Evolutionary conservation across 2,797 vertebrate genomes (phyloP).

Genomic region (Macroramphosus scolopax): DNA sequence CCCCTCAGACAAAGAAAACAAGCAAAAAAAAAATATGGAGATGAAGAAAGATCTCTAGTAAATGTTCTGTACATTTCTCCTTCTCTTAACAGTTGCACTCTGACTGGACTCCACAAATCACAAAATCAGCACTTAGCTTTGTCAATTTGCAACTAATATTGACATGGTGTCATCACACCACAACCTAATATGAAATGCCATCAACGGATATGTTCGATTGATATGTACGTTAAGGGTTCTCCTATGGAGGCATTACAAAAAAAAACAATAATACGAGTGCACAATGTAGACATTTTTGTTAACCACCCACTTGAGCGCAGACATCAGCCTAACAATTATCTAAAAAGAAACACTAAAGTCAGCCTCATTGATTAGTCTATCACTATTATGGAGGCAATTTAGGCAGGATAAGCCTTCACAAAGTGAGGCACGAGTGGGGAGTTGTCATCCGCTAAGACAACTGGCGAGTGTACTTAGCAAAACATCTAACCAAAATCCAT

Average conservation of each 20-base stretch:
- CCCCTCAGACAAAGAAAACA: slow-evolving; percentile 53
- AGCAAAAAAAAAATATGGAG: slow-evolving; percentile 37
- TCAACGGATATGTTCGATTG: too few species aligned
- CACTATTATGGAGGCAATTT: slow-evolving; percentile 1
- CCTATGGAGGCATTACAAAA: neutral
- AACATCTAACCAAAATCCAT: slow-evolving; percentile 71
- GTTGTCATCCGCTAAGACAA: slow-evolving; percentile 31
- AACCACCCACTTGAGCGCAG: too few species aligned
- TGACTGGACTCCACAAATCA: slow-evolving; percentile 9
- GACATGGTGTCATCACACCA: slow-evolving; percentile 21
- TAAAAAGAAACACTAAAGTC: too few species aligned
- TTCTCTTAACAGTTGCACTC: too few species aligned
- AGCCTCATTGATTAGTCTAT: too few species aligned
- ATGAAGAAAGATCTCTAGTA: slow-evolving; percentile 16
- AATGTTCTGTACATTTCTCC: slow-evolving; percentile 21
- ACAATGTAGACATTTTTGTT: too few species aligned
- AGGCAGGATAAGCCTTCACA: slow-evolving; percentile 18
- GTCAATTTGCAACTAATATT: slow-evolving; percentile 25
- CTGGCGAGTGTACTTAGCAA: slow-evolving; percentile 43
- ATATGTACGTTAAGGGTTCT: too few species aligned
- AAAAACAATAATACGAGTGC: too few species aligned
- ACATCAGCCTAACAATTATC: too few species aligned
- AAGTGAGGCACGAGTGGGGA: slow-evolving; percentile 33
- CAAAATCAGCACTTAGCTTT: neutral
- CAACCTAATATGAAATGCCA: slow-evolving; percentile 16